phyloP scores from a whole-genome alignment of 2,113 vertebrate genomes.

The Erinaceus europaeus region DNA sequence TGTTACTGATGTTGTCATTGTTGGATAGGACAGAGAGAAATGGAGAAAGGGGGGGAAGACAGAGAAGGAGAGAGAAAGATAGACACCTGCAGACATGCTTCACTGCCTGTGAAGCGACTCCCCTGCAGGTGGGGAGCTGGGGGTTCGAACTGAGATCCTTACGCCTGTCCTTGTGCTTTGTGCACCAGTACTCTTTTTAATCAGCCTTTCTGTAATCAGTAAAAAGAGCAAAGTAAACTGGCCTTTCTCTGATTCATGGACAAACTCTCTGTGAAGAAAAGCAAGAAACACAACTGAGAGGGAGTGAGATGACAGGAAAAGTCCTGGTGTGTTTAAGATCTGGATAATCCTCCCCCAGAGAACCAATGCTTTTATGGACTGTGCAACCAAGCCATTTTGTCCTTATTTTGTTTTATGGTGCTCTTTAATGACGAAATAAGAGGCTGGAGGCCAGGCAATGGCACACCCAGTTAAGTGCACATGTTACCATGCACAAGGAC shows the following conservation, averaged over 20 bases:
- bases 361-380: background rate
- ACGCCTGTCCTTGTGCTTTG: too few species aligned
- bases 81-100: too few species aligned
- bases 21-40: too few species aligned
- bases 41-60: too few species aligned
- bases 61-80: too few species aligned
- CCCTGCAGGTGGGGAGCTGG: too few species aligned
- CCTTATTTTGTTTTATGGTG: background rate
- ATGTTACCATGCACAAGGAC: too few species aligned
- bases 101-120: too few species aligned
- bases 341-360: background rate
- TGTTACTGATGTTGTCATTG: too few species aligned
- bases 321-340: background rate
- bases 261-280: background rate
- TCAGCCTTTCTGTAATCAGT: background rate
- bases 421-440: slow-evolving; percentile 19
- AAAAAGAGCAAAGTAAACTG: background rate
- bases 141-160: too few species aligned
- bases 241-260: background rate
- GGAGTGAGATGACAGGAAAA: background rate
- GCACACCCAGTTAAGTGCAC: too few species aligned
- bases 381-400: background rate
- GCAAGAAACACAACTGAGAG: background rate
- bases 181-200: background rate
- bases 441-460: background rate